A percentile compares a stretch with the other conserved stretches of the same genome.
These are phyloP conservation scores for Thera obeliscata DNA, from an alignment of 2,888 invertebrate species.

Conservation along the genomic window DNA sequence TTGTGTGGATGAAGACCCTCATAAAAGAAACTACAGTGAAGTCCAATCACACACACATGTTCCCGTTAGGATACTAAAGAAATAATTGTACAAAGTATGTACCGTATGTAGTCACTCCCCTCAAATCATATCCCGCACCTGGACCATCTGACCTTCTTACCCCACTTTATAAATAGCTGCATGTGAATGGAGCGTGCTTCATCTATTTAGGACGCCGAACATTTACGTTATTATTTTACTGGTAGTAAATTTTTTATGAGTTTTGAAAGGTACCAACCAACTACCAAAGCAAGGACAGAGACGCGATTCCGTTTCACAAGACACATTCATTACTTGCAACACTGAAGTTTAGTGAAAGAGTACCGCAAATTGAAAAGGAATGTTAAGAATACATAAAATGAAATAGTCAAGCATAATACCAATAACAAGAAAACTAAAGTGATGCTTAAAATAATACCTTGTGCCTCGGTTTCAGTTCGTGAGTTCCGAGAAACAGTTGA, in stretches of 20 bases:
- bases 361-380: neutral
- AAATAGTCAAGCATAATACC: neutral
- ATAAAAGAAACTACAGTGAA: conserved; percentile 2
- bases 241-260: conserved; percentile 29
- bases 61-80: conserved; percentile 2
- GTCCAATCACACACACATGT: conserved; percentile 17
- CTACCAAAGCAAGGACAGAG: conserved; percentile 14
- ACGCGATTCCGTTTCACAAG: conserved; percentile 7
- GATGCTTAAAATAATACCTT: neutral
- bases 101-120: conserved; percentile 6
- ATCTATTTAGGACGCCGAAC: conserved; percentile 35
- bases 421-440: neutral
- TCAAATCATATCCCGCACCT: conserved; percentile 13
- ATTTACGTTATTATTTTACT: conserved; percentile 39
- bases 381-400: neutral
- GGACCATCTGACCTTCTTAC: conserved; percentile 28
- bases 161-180: conserved; percentile 30
- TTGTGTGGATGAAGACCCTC: conserved; percentile 2
- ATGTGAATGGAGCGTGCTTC: conserved; percentile 30
- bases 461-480: too few relatives aligned
- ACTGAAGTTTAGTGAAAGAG: conserved; percentile 10
- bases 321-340: conserved; percentile 10
- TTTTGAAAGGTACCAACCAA: conserved; percentile 21
- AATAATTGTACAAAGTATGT: neutral
- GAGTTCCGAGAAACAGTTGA: neutral